phyloP scores from a whole-genome alignment of 2,888 invertebrate species.

The Lamellibrachia columna region DNA sequence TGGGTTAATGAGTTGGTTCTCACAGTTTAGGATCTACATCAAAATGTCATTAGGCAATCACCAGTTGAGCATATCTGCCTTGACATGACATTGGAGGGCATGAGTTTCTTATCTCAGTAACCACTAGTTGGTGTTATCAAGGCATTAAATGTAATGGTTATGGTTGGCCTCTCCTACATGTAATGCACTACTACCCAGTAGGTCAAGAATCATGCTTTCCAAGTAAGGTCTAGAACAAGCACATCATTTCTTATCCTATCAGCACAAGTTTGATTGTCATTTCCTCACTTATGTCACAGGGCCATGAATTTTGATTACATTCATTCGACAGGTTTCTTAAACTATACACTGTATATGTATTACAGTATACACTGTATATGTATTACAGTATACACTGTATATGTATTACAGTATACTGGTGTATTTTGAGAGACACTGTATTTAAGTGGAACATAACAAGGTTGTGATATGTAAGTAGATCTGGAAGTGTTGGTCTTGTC shows the following conservation, averaged over 20 bases:
- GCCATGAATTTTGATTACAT: background rate
- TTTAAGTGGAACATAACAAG: background rate
- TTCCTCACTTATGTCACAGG: background rate
- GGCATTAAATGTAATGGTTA: background rate
- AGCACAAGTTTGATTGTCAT: background rate
- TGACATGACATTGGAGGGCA: background rate
- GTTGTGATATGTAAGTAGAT: background rate
- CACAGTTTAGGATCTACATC: background rate
- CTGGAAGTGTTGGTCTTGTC: background rate
- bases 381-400: background rate
- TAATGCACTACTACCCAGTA: background rate
- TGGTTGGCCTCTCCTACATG: background rate
- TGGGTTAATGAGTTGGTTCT: background rate
- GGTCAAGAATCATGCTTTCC: background rate
- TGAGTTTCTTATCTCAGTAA: background rate
- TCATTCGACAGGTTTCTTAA: background rate
- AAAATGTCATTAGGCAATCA: background rate
- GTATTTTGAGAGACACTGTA: background rate
- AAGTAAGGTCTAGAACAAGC: background rate
- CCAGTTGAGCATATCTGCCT: background rate
- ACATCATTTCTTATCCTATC: background rate
- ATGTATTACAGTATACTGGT: background rate
- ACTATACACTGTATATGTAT: background rate
- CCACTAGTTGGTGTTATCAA: background rate
- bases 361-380: too few species aligned